These are phyloP conservation scores for Petroica traversi DNA, from an alignment of 2,113 vertebrate species.

Conservation along the genomic window DNA sequence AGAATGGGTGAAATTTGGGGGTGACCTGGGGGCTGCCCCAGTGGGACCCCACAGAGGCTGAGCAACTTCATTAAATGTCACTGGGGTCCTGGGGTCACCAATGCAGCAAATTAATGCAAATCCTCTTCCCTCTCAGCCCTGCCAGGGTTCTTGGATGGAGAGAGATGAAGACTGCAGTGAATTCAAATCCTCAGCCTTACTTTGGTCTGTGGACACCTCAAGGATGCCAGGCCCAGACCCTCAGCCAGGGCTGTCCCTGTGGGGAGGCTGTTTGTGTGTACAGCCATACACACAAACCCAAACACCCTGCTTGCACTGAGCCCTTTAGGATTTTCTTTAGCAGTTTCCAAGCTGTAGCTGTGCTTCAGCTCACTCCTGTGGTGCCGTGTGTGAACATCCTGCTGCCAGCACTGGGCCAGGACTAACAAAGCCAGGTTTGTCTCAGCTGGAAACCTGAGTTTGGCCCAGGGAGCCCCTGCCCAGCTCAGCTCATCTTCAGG, in stretches of 20 bases:
- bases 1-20: rapidly evolving
- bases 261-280: no score
- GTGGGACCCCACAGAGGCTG: rapidly evolving
- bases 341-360: rapidly evolving
- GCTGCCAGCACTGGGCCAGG: not conserved
- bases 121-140: not conserved
- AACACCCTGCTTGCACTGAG: not conserved
- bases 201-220: rapidly evolving
- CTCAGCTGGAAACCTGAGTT: not conserved
- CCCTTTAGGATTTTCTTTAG: rapidly evolving
- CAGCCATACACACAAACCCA: no score
- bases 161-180: not conserved
- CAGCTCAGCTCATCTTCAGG: no score
- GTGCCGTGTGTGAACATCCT: not conserved
- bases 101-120: no score
- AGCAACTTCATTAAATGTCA: rapidly evolving
- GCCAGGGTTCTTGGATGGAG: rapidly evolving
- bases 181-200: not conserved
- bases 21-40: not conserved
- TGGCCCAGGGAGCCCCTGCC: not conserved
- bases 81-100: not conserved
- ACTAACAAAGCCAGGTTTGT: not conserved
- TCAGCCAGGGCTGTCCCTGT: not conserved
- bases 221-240: not conserved
- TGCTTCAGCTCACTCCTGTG: rapidly evolving